Base-by-base conservation (phyloP, 2,113 vertebrate species). In the Equus przewalskii region DNA sequence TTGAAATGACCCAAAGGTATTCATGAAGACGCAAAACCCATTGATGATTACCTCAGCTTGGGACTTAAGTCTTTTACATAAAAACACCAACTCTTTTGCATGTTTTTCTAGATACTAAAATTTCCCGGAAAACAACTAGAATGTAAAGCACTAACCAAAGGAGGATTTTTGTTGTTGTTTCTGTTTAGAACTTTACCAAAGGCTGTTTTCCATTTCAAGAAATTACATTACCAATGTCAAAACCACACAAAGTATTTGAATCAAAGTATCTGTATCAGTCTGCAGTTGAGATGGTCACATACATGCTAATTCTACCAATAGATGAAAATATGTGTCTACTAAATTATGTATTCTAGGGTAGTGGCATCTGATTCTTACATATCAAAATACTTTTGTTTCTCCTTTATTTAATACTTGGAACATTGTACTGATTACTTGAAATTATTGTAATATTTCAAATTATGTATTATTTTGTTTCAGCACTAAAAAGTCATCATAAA, bases 121-220 rank as follows among this genome's bases (percentile, higher is more conserved):
- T 90, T 69, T 89, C 28, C 30, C 84, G 65, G 33, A 78, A 75
- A 95, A 14, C 19, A 92, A 56, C 5, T 60, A 60, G 16, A 7
- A 36, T 15, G 10, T 73, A 91, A 92, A 16, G 18, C 16, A 13
- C 13, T 36, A 72, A 51, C 36, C 18, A 60, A 46, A 86, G 13
- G 14, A 51, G 54, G 4, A 56, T n/a, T 87, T 87, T 87, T 67
- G 69, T 92, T 73, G 8, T 85, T 56, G 26, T 73, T 88, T 51
- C n/a, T 94, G 1, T 44, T 70, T n/a, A 89, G 58, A 97, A 79
- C 56, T 78, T 94, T 79, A 72, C 22, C 11, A 76, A 76, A 49
- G 12, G 2, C 26, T 49, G 8, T 67, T 65, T 79, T 51, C 2
- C 18, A 36, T 64, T 94, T 79, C 89, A 44, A 94, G 65, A 80